Base-by-base conservation (phyloP, 1,140 invertebrate species). In the Panulirus ornatus region DNA sequence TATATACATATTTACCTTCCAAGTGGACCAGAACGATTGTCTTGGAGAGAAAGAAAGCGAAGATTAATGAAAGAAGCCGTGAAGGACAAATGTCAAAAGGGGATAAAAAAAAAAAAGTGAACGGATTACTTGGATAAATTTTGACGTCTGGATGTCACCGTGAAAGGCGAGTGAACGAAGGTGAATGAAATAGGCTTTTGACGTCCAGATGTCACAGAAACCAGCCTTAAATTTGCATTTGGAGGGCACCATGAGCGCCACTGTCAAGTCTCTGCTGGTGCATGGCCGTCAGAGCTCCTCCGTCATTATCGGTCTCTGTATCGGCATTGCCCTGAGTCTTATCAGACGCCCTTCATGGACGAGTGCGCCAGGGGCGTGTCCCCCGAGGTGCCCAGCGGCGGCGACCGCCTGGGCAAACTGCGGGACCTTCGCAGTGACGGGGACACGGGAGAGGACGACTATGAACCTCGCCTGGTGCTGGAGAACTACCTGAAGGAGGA, bases 261-360 rank as follows among this genome's bases (percentile, higher is more conserved):
- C 30, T 22, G 30, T 89, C 19, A 89, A 75, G 36, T 83, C 87
- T 0, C 44, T 89, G 9, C 30, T 89, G 5, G 40, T 89, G n/a
- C 87, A 89, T 27, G 66, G 87, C 66, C 78, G 87, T 16, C 88
- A 90, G 63, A 91, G 84, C 40, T 87, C 90, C 19, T 75, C 90
- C 14, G 47, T 91, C 2, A 91, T 87, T 36, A 91, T 91, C 38
- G 90, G 84, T 27, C 47, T 91, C 6, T 91, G 90, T 51, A 78
- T 91, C 51, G 90, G 90, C 76, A 87, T 91, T 54, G 84, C 90
- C 42, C n/a, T 91, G 27, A 91, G 90, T 63, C 66, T 91, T 44
- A 87, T 91, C 47, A 47, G 34, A 91, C 90, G 22, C 90, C 90
- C 5, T 91, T 87, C 47, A 79, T 91, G 14, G 84, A 82, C 19